Evolutionary conservation across 2,113 vertebrate species (phyloP), one percentile per base, ranked within the genome.

Genomic region (Oreocharis arfaki): DNA sequence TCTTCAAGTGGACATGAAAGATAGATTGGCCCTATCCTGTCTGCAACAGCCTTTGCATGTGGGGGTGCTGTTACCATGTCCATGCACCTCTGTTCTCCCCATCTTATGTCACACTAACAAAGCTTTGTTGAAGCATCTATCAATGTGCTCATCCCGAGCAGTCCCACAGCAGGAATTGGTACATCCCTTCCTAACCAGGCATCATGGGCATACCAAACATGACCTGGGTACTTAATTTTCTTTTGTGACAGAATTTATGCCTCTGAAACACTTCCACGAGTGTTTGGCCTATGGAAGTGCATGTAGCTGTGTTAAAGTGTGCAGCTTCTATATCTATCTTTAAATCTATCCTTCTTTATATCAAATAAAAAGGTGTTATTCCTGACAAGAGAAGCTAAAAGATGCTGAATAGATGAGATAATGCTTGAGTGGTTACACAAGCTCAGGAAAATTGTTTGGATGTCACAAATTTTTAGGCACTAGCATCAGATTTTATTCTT

Each of bases 31-130:
- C 30, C 24, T 30, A 3, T 82, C 33, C 37, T 95, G 23, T 53
- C 55, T 79, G 57, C 53, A 60, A 6, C 28, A 60, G 30, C 35
- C 15, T 94, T 82, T 81, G 61, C 21, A n/a, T 3, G 0, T n/a
- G 56, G 8, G 5, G 0, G 0, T 47, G 9, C 16, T 70, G 21
- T 49, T 55, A 20, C 47, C 28, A 11, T 32, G 47, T 11, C 60
- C 32, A 1, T 64, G 44, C 15, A 19, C 14, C 24, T 68, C 24
- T 70, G 4, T 27, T n/a, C 27, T 84, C 44, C 30, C 11, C 19
- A 2, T 27, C 44, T 57, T 33, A 26, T 11, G 13, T 24, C 77
- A 77, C 28, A 11, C 16, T 70, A 24, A 23, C 0, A 0, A 55
- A 79, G 52, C 30, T 39, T 81, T 89, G 21, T 27, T 64, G 60